These are phyloP conservation scores for Scarus forsteni DNA, from an alignment of 2,797 vertebrate genomes.

Conservation along the genomic window DNA sequence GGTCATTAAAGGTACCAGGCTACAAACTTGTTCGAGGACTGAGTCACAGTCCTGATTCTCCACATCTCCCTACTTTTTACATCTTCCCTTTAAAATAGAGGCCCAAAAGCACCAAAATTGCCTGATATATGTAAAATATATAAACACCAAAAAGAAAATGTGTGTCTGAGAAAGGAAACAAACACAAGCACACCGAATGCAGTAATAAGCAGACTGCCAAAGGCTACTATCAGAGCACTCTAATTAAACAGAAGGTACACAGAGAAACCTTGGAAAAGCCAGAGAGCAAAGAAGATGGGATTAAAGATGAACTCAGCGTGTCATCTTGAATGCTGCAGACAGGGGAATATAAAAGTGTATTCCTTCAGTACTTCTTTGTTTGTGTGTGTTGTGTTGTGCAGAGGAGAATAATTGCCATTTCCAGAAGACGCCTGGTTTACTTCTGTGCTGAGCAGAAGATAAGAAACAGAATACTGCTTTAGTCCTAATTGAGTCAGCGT, in stretches of 20 bases:
- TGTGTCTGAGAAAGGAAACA: constrained; percentile 5
- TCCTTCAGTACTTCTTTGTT: constrained; percentile 6
- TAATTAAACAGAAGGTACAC: constrained; percentile 65
- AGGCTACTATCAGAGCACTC: constrained; percentile 44
- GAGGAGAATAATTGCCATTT: constrained; percentile 9
- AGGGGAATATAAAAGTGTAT: constrained; percentile 27
- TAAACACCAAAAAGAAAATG: constrained; percentile 13
- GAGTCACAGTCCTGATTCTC: too few species aligned
- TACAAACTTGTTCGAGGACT: too few species aligned
- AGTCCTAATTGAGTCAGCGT: constrained; percentile 73
- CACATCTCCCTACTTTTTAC: too few species aligned
- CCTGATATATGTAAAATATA: not conserved
- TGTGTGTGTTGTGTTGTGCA: not conserved
- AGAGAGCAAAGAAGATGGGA: constrained; percentile 33
- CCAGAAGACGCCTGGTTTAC: constrained; percentile 35
- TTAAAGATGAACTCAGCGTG: constrained; percentile 40
- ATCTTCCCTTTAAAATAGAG: too few species aligned
- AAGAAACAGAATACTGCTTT: constrained; percentile 42
- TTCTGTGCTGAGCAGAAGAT: constrained; percentile 39
- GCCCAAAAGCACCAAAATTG: too few species aligned
- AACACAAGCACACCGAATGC: constrained; percentile 21
- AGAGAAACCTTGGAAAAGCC: constrained; percentile 55
- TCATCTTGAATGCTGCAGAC: constrained; percentile 24
- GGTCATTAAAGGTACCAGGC: too few species aligned
- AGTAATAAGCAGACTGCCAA: constrained; percentile 55